Conservation (phyloP, 1,140 invertebrate genomes). For the Patella vulgata region DNA sequence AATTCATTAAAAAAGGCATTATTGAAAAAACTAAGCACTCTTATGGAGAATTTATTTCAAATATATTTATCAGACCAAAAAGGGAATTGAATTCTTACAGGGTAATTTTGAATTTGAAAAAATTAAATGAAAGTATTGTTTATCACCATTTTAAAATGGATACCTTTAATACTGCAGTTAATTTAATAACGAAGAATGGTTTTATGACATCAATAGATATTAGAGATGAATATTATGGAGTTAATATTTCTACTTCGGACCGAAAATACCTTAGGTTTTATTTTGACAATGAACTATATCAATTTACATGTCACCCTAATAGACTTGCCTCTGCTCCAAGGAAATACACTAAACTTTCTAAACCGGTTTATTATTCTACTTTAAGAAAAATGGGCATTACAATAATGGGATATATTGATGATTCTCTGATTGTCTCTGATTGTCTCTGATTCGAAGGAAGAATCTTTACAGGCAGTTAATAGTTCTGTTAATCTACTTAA, state of each 20-base stretch:
- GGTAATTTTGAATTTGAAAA: constrained; percentile 23
- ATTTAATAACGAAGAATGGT: constrained; percentile 12
- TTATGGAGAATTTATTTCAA: constrained; percentile 12
- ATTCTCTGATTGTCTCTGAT: background rate
- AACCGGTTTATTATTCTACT: too few relatives aligned
- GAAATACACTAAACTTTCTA: too few relatives aligned
- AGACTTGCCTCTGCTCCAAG: too few relatives aligned
- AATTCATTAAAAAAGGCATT: background rate
- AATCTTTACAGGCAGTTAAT: background rate
- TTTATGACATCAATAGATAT: constrained; percentile 23
- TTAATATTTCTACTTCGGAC: constrained; percentile 6
- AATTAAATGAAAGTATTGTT: constrained; percentile 12
- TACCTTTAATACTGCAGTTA: constrained; percentile 15
- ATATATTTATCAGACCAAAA: constrained; percentile 22
- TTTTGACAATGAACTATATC: too few relatives aligned
- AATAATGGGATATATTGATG: constrained; percentile 13
- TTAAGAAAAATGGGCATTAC: constrained; percentile 10
- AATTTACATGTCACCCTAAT: too few relatives aligned
- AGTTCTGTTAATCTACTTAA: background rate
- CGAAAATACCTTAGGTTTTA: too few relatives aligned
- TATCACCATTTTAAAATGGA: constrained; percentile 33
- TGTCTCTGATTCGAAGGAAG: too few relatives aligned
- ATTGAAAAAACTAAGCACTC: background rate
- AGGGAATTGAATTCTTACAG: constrained; percentile 12
- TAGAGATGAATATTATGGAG: constrained; percentile 17